Base-by-base conservation (phyloP, 2,113 vertebrate genomes). In the Colaptes auratus region DNA sequence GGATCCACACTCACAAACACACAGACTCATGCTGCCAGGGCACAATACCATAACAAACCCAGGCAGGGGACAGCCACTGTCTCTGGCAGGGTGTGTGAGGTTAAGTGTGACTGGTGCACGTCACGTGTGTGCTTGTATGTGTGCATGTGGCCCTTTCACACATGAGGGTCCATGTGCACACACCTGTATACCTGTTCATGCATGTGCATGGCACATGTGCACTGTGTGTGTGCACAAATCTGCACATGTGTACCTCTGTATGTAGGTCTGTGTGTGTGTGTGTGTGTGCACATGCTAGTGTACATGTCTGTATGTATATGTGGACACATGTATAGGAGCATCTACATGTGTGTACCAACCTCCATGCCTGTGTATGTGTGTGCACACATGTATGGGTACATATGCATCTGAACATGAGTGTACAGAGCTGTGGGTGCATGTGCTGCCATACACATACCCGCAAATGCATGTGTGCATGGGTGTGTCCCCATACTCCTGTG, bases 1-100 rank as follows among this genome's bases (percentile, higher is more conserved):
- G 1, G 19, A 5, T 53, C 17, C 0, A 0, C 27, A 9, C 3
- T 18, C 15, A 1, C n/a, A 2, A 30, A 5, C 2, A 0, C 67
- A 4, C 6, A 13, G 23, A 1, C 6, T 10, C 16, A 8, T 8
- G 0, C n/a, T 7, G 56, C 36, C 64, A 25, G 56, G 53, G 44
- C 89, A 52, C 65, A 25, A 82, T 30, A 39, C 42, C 14, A 8
- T 1, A 27, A 31, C 0, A 0, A 25, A 30, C 28, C 35, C 0
- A 0, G 72, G 44, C 31, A 59, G 36, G 3, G 23, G 7, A 17
- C 5, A 33, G 58, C 48, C 0, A 0, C 36, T 15, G 53, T 61
- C 42, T 42, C 42, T 0, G 0, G 42, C n/a, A 8, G 5, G 48
- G n/a, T 10, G 17, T 0, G 0, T 56, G 56, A 1, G 2, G 23